These are phyloP conservation scores for Allobates femoralis DNA, from an alignment of 2,797 vertebrate species.

Conservation along the genomic window DNA sequence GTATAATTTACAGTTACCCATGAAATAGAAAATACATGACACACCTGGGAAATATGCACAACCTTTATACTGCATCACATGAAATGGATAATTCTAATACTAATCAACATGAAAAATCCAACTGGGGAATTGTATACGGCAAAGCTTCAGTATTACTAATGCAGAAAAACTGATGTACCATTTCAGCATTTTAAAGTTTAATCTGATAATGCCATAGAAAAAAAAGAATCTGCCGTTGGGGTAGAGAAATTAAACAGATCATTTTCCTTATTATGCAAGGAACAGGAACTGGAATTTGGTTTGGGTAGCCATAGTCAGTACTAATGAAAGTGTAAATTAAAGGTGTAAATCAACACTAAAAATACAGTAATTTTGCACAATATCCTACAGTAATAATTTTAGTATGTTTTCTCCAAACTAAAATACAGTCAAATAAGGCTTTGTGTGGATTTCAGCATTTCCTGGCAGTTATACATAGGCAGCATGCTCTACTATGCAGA, in stretches of 20 bases:
- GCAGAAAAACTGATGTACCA: background rate
- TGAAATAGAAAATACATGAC: constrained; percentile 21
- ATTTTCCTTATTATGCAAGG: background rate
- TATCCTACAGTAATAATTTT: too few species aligned
- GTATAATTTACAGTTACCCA: constrained; percentile 29
- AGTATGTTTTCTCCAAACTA: too few species aligned
- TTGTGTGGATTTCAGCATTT: too few species aligned
- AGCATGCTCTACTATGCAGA: too few species aligned
- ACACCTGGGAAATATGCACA: constrained; percentile 45
- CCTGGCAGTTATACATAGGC: too few species aligned
- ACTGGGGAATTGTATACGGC: background rate
- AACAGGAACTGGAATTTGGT: background rate
- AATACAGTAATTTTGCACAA: too few species aligned
- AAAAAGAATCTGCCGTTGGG: background rate
- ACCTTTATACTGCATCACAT: constrained; percentile 38
- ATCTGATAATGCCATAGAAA: constrained; percentile 3
- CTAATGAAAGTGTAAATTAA: too few species aligned
- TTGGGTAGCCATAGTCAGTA: background rate
- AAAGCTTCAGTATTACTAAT: constrained; percentile 18
- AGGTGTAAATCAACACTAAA: too few species aligned
- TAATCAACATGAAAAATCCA: constrained; percentile 32
- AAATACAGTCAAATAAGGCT: too few species aligned
- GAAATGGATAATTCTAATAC: constrained; percentile 38
- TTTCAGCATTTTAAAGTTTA: constrained; percentile 16
- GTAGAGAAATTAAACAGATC: background rate